phyloP scores from a whole-genome alignment of 2,113 vertebrate species.

The Felis chaus region DNA sequence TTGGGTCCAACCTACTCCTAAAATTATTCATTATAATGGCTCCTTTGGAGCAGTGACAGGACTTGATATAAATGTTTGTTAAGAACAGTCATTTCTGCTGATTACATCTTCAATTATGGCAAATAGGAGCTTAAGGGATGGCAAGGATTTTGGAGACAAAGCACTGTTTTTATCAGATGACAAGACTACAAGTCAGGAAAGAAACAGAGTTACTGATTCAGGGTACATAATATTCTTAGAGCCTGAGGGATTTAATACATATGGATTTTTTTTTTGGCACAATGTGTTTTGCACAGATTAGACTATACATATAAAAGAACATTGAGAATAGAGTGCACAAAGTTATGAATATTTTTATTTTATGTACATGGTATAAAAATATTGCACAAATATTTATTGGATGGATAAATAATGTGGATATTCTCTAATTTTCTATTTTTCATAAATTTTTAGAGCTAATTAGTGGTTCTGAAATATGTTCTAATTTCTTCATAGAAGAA shows the following conservation, averaged over 20 bases:
- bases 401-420: not conserved
- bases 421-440: not conserved
- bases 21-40: constrained; percentile 66
- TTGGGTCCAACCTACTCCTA: constrained; percentile 22
- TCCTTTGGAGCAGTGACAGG: constrained; percentile 69
- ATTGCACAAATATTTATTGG: not conserved
- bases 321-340: not conserved
- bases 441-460: not conserved
- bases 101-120: constrained; percentile 14
- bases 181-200: not conserved
- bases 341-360: constrained; percentile 3
- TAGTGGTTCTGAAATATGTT: constrained; percentile 8
- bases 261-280: not conserved
- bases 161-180: constrained; percentile 12
- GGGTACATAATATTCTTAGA: not conserved
- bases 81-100: constrained; percentile 16
- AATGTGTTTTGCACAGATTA: not conserved
- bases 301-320: not conserved
- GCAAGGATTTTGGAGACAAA: not conserved
- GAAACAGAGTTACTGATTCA: not conserved
- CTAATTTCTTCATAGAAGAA: not conserved
- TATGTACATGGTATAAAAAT: not conserved
- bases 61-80: constrained; percentile 51
- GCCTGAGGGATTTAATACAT: not conserved
- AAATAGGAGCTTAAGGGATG: constrained; percentile 38